Evolutionary conservation across 2,888 invertebrate species (phyloP).

Genomic region (Vanessa cardui): DNA sequence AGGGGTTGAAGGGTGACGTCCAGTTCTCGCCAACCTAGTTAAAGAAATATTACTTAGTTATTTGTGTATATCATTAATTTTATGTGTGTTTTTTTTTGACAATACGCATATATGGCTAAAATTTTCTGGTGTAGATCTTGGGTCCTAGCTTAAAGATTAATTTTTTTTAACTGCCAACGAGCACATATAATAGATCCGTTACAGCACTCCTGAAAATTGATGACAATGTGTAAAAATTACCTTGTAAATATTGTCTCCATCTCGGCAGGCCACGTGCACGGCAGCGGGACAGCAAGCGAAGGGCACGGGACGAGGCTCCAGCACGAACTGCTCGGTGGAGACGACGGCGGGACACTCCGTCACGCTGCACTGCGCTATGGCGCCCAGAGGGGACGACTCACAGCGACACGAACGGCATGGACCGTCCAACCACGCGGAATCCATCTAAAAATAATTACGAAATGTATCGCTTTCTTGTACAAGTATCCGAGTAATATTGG

Average conservation of each 20-base stretch:
- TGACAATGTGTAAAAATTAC: constrained; percentile 47
- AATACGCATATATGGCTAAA: too few species aligned
- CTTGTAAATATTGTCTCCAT: constrained; percentile 71
- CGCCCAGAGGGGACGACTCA: constrained; percentile 48
- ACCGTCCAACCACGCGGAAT: constrained; percentile 87
- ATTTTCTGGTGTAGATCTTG: background rate
- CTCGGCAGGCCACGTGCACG: constrained; percentile 83
- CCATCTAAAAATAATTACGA: constrained; percentile 59
- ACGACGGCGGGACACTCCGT: constrained; percentile 77
- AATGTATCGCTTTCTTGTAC: too few species aligned
- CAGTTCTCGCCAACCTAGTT: constrained; percentile 83
- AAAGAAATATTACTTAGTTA: too few species aligned
- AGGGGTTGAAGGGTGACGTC: constrained; percentile 80
- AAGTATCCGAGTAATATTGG: too few species aligned
- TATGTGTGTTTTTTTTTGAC: too few species aligned
- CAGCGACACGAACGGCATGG: constrained; percentile 87
- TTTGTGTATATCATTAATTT: too few species aligned
- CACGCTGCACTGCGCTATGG: constrained; percentile 70
- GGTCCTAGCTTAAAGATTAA: background rate
- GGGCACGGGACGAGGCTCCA: constrained; percentile 77
- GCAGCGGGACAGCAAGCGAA: constrained; percentile 86
- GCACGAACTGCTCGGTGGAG: constrained; percentile 80
- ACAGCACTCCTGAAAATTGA: too few species aligned
- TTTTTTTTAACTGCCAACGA: too few species aligned
- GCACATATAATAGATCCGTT: too few species aligned